Conservation (phyloP, 2,113 vertebrate species). For the Nothoprocta pentlandii region DNA sequence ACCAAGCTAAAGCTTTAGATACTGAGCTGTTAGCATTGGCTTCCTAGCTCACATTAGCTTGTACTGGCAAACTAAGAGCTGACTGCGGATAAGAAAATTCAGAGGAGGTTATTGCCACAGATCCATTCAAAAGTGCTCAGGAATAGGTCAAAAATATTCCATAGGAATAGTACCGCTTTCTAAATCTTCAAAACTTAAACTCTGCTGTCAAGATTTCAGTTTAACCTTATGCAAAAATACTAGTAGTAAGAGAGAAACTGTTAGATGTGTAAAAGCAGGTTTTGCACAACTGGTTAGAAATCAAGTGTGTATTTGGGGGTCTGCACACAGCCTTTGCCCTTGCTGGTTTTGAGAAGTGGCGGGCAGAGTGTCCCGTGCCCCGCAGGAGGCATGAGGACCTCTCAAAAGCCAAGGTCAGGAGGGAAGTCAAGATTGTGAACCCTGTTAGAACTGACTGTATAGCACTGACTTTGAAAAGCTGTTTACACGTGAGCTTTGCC, state of each 20-base stretch:
- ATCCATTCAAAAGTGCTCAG: constrained; percentile 44
- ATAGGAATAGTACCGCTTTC: constrained; percentile 4
- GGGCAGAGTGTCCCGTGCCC: not conserved
- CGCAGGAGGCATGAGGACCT: not conserved
- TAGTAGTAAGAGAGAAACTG: not conserved
- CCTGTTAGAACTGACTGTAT: not conserved
- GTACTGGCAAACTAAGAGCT: constrained; percentile 71
- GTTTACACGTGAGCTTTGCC: not conserved
- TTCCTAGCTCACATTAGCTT: constrained; percentile 63
- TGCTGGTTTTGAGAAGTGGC: not conserved
- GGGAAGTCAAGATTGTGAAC: not conserved
- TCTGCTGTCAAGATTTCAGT: constrained; percentile 9
- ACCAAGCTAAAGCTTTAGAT: constrained; percentile 62
- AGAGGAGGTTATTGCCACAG: constrained; percentile 67
- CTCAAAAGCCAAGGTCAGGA: constrained; percentile 2
- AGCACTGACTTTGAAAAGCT: constrained; percentile 15
- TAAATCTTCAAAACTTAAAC: constrained; percentile 59
- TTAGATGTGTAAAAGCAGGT: not conserved
- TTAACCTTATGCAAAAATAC: not conserved
- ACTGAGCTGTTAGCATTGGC: constrained; percentile 66
- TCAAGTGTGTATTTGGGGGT: not conserved
- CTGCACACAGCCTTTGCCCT: not conserved
- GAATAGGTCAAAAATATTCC: constrained; percentile 47
- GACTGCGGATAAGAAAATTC: constrained; percentile 67
- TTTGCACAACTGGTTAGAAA: not conserved